phyloP scores from a whole-genome alignment of 2,113 vertebrate genomes.

The Elachura formosa region DNA sequence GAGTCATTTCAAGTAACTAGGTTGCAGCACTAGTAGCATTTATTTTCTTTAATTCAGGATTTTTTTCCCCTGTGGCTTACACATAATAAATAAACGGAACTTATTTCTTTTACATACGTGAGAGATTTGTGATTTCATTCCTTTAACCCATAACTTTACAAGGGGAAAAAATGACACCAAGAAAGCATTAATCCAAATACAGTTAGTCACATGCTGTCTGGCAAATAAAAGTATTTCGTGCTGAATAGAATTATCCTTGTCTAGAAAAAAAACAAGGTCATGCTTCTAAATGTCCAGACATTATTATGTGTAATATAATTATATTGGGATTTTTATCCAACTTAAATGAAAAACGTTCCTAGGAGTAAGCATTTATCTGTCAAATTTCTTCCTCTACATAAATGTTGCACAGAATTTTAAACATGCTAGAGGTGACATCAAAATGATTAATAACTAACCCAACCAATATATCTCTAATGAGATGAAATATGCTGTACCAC shows the following conservation, averaged over 20 bases:
- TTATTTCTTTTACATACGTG: not conserved
- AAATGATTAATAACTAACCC: conserved; percentile 51
- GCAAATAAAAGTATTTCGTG: conserved; percentile 21
- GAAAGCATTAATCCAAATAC: conserved; percentile 4
- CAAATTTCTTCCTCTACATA: not conserved
- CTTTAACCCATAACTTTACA: not conserved
- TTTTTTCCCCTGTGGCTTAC: not conserved
- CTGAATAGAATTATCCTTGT: conserved; percentile 23
- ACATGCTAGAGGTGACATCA: conserved; percentile 3
- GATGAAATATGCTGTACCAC: not conserved
- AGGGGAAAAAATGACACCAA: not conserved
- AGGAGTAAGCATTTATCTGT: conserved; percentile 1
- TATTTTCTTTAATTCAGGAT: not conserved
- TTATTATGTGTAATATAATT: not conserved
- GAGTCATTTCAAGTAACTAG: not conserved
- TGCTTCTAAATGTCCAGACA: conserved; percentile 23
- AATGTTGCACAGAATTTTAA: conserved; percentile 3
- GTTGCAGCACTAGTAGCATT: not conserved
- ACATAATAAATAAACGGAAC: not conserved
- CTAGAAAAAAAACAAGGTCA: conserved; percentile 27
- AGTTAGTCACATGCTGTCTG: conserved; percentile 2
- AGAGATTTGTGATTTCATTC: conserved; percentile 4
- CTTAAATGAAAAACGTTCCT: conserved; percentile 14
- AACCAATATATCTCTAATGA: conserved; percentile 3
- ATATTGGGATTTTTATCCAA: conserved; percentile 22